Base-by-base conservation (phyloP, 1,140 invertebrate genomes). In the Archivesica marissinica region DNA sequence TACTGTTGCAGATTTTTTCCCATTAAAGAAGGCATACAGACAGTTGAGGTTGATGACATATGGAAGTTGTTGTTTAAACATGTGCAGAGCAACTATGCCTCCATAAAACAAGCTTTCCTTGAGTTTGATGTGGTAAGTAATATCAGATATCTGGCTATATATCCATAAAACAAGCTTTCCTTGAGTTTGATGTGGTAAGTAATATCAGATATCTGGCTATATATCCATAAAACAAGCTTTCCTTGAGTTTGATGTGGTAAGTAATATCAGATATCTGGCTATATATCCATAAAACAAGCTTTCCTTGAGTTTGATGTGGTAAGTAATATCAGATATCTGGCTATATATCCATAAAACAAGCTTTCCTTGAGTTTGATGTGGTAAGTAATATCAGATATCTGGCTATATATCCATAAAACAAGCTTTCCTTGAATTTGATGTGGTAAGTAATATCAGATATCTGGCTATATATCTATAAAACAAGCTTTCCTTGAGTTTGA, bases 161-260 rank as follows among this genome's bases (percentile, higher is more conserved):
- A n/a, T n/a, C n/a, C n/a, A n/a, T 93, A 23, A 93, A 92, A 80
- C 68, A 92, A 33, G 92, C 93, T 25, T 93, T 93, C 82, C 85
- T 93, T 11, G 82, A 93, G 66, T 88, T 92, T 76, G 93, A 93
- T 88, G 87, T 89, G 50, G 93, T 93, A 86, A 87, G 88, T 86
- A 33, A 30, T n/a, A n/a, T n/a, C n/a, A n/a, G n/a, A n/a, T n/a
- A n/a, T n/a, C n/a, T n/a, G n/a, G n/a, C n/a, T n/a, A n/a, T n/a
- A n/a, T n/a, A n/a, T n/a, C n/a, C n/a, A n/a, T 93, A 23, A 93
- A 92, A 80, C 68, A 92, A 33, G 92, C 93, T 25, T 93, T 93
- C 82, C 85, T 93, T 11, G 82, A 93, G 66, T 88, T 92, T 76
- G 93, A 93, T 88, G 87, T 89, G 50, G 93, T 93, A 86, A 87